These are phyloP conservation scores for Nymphalis io DNA, from an alignment of 1,140 invertebrate genomes.

Conservation along the genomic window DNA sequence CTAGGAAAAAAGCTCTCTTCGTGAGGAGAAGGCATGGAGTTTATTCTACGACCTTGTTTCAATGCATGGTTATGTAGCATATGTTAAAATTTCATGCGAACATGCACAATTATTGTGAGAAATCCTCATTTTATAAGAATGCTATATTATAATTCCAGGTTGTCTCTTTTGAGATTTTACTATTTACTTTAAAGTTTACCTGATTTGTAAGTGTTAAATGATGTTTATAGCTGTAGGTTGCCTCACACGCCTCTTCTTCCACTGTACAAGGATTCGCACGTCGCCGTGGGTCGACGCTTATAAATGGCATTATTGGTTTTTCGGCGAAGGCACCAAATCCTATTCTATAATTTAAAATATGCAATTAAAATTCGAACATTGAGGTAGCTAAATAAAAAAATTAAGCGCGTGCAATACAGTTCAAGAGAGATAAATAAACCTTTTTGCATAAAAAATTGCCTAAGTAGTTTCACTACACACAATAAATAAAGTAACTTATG, in stretches of 20 bases:
- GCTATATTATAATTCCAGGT: too few species aligned
- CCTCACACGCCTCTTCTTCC: constrained; percentile 78
- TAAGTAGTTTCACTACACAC: neutral
- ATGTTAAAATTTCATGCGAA: too few species aligned
- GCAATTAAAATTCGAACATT: constrained; percentile 1
- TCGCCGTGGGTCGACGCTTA: constrained; percentile 78
- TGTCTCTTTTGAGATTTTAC: too few species aligned
- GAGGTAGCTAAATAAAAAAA: neutral
- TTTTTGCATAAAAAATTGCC: neutral
- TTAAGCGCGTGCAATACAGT: too few species aligned
- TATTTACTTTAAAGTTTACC: constrained; percentile 48
- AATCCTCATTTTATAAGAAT: too few species aligned
- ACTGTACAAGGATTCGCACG: constrained; percentile 81
- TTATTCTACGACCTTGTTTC: too few species aligned
- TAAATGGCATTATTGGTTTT: constrained; percentile 90
- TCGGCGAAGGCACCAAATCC: constrained; percentile 94
- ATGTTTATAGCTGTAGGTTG: constrained; percentile 87
- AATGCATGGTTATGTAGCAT: too few species aligned
- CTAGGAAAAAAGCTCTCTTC: too few species aligned
- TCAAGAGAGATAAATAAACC: too few species aligned
- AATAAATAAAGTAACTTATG: neutral
- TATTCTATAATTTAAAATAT: constrained; percentile 70
- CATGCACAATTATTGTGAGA: too few species aligned
- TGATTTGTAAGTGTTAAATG: constrained; percentile 84
- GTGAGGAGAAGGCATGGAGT: too few species aligned